Evolutionary conservation across 1,140 invertebrate species (phyloP), one percentile per base, ranked within the genome.

Genomic region (Micrasema minimum): DNA sequence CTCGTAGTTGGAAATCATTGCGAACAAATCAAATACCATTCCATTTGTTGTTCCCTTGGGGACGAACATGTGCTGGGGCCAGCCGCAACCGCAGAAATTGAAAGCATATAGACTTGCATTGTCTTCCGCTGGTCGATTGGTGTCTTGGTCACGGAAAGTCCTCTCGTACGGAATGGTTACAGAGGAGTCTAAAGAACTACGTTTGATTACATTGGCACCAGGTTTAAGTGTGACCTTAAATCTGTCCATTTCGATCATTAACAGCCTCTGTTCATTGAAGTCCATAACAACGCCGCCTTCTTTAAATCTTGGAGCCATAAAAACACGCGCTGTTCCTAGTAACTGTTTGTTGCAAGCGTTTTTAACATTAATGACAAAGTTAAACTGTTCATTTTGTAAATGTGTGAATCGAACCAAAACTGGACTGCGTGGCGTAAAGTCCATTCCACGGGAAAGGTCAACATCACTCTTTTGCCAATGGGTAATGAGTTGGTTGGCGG

Each of bases 381-480:
- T 83, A 80, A 91, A 95, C 10, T 87, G 86, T 7, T 85, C 77
- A 66, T 94, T 92, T 77, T 93, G 89, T 38, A 95, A 79, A 79
- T 95, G 93, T 0, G 88, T 91, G 78, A 93, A 87, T 23, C 81
- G 70, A 0, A 90, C 90, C 46, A 91, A 87, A 22, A 93, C 86
- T n/a, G 88, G 79, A 31, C 91, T 91, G 2, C 90, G 83, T 0
- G 90, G 89, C 45, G 87, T 87, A 76, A 94, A 93, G 78, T 93
- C 92, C 59, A 94, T 83, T 2, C 92, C 92, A 16, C 91, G 85
- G 0, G 89, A 89, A 14, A 94, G 77, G 75, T 93, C 89, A 31
- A 93, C 80, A 16, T 90, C 88, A 62, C 90, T 91, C 79, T 92
- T 87, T 81, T 88, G 88, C 92, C 92, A 94, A 78, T 88, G 89